Evolutionary conservation across 2,113 vertebrate genomes (phyloP).

Genomic region (Echinops telfairi): DNA sequence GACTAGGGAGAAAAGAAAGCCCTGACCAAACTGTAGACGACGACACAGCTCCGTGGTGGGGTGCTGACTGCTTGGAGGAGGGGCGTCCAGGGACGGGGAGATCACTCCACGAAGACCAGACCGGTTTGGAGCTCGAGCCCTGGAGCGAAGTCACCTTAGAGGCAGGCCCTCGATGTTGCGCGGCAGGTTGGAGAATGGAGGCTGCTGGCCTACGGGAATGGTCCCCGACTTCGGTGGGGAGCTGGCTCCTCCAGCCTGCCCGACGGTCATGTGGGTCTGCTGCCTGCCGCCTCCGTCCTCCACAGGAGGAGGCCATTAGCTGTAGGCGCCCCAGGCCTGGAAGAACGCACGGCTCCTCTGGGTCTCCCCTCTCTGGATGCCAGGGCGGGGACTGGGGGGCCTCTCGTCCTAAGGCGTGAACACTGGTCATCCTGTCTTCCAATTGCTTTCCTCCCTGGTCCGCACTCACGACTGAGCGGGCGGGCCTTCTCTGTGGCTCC

Average conservation of each 20-base stretch:
- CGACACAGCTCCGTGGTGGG: conserved; percentile 2
- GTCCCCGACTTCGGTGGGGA: conserved; percentile 10
- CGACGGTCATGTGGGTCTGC: neutral
- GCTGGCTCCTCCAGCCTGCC: conserved; percentile 16
- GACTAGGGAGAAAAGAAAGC: conserved; percentile 55
- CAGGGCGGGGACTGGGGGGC: neutral
- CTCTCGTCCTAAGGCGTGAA: conserved; percentile 41
- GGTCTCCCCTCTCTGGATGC: conserved; percentile 17
- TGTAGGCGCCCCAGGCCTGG: conserved; percentile 39
- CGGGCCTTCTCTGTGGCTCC: conserved; percentile 20
- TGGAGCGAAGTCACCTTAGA: neutral
- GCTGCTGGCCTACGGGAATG: conserved; percentile 5
- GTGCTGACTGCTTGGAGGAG: conserved; percentile 42
- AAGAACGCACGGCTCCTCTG: conserved; percentile 50
- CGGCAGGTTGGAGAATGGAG: neutral
- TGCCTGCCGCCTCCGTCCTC: conserved; percentile 35
- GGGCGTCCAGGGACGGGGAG: conserved; percentile 48
- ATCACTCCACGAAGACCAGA: conserved; percentile 42
- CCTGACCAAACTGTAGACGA: conserved; percentile 61
- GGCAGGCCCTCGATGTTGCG: neutral
- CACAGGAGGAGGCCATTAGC: conserved; percentile 10
- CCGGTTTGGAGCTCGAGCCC: conserved; percentile 5
- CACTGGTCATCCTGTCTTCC: conserved; percentile 58
- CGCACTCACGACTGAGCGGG: neutral
- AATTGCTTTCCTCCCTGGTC: neutral